Conservation (phyloP, 2,797 vertebrate species). For the Cephalopachus bancanus region DNA sequence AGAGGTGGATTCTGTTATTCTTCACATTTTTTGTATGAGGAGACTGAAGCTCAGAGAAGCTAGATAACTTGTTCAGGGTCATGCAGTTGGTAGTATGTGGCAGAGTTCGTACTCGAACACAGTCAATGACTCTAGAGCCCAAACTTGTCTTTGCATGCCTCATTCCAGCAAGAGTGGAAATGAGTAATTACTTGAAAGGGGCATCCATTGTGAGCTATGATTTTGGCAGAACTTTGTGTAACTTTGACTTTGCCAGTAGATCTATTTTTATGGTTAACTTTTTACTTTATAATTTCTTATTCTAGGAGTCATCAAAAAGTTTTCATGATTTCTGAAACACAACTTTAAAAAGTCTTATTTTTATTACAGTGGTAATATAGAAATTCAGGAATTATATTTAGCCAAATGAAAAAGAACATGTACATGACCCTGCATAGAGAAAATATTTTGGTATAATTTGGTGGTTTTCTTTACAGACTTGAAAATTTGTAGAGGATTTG, state of each 20-base stretch:
- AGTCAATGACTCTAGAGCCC: conserved; percentile 36
- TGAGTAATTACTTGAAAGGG: conserved; percentile 25
- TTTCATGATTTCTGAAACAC: conserved; percentile 57
- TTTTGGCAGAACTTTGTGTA: conserved; percentile 87
- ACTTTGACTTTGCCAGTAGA: conserved; percentile 82
- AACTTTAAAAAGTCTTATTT: conserved; percentile 37
- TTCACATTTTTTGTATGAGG: background rate
- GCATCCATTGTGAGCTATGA: conserved; percentile 76
- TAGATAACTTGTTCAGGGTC: background rate
- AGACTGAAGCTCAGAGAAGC: background rate
- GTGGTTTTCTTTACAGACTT: conserved; percentile 47
- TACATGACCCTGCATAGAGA: background rate
- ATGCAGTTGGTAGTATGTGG: background rate
- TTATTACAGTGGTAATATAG: background rate
- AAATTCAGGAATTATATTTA: background rate
- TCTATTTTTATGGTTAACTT: conserved; percentile 81
- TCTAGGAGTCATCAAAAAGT: conserved; percentile 66
- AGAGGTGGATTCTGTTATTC: background rate
- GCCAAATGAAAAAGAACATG: background rate
- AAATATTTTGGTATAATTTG: background rate
- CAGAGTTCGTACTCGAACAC: background rate
- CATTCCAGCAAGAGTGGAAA: conserved; percentile 31
- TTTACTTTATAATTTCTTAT: conserved; percentile 82
- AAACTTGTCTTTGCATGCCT: background rate
- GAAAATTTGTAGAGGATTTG: background rate